A percentile compares a stretch with the other conserved stretches of the same genome.
phyloP scores from a whole-genome alignment of 92 coral and sea anemone genomes.

The Epizoanthus fatuus region DNA sequence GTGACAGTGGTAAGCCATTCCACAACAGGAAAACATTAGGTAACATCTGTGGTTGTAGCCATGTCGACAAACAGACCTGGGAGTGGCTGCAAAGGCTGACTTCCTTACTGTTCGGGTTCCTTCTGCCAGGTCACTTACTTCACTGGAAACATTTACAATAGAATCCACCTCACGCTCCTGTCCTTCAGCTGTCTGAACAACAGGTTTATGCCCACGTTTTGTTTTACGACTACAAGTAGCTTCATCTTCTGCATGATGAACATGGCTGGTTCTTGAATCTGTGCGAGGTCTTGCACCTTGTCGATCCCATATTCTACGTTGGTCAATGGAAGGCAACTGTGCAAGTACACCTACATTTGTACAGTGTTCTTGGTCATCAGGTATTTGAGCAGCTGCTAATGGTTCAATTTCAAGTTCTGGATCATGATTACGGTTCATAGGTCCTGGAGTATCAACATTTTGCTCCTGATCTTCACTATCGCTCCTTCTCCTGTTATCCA shows the following conservation, averaged over 20 bases:
- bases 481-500: too few relatives aligned
- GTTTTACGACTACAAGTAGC: too few relatives aligned
- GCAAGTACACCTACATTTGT: not conserved
- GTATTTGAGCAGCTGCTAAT: not conserved
- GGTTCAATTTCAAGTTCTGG: not conserved
- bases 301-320: not conserved
- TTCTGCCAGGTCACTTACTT: not conserved
- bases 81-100: not conserved
- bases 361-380: not conserved
- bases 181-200: not conserved
- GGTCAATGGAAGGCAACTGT: not conserved
- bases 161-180: not conserved
- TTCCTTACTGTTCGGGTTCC: not conserved
- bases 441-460: not conserved
- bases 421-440: too few relatives aligned
- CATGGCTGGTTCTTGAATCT: not conserved
- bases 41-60: not conserved
- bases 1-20: not conserved
- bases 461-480: not conserved
- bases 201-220: too few relatives aligned
- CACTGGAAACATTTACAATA: not conserved
- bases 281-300: not conserved
- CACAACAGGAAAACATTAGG: not conserved
- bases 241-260: too few relatives aligned
- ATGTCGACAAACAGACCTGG: not conserved